phyloP scores from a whole-genome alignment of 2,888 invertebrate genomes.

The Priocnemis perturbator region DNA sequence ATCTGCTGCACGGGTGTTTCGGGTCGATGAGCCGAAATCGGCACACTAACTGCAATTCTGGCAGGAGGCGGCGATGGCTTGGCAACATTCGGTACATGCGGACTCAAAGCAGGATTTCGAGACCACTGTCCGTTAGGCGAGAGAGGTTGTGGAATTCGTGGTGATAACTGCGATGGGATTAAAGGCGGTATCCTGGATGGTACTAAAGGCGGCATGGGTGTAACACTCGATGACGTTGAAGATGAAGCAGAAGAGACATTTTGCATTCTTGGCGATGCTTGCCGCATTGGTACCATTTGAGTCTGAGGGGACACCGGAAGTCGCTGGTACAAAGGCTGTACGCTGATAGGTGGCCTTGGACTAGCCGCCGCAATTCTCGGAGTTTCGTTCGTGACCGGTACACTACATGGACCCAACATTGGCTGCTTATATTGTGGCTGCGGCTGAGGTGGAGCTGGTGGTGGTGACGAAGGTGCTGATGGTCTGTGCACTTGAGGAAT shows the following conservation, averaged over 20 bases:
- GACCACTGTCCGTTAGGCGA: slow-evolving; percentile 73
- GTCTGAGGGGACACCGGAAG: slow-evolving; percentile 68
- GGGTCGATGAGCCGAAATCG: slow-evolving; percentile 67
- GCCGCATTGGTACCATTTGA: slow-evolving; percentile 66
- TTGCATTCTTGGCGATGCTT: slow-evolving; percentile 65
- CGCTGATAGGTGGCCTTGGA: slow-evolving; percentile 56
- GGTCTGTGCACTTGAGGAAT: slow-evolving; percentile 38
- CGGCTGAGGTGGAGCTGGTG: slow-evolving; percentile 48
- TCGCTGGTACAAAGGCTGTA: slow-evolving; percentile 68
- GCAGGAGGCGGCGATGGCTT: slow-evolving; percentile 61
- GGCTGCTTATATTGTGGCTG: slow-evolving; percentile 60
- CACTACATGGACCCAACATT: slow-evolving; percentile 55
- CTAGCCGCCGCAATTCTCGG: slow-evolving; percentile 56
- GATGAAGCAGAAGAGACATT: slow-evolving; percentile 53
- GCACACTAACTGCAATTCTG: slow-evolving; percentile 69
- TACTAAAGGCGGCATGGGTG: slow-evolving; percentile 64
- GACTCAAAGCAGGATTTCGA: slow-evolving; percentile 56
- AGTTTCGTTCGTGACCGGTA: slow-evolving; percentile 61
- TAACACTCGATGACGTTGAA: slow-evolving; percentile 44
- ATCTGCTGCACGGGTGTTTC: slow-evolving; percentile 66
- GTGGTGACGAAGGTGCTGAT: slow-evolving; percentile 39
- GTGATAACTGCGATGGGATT: slow-evolving; percentile 61
- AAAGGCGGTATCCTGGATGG: slow-evolving; percentile 65
- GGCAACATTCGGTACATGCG: slow-evolving; percentile 54
- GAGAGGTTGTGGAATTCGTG: slow-evolving; percentile 63